Percentiles rank a stretch among this genome's conserved stretches.
These are phyloP conservation scores for Lycocerus yunnanus DNA, from an alignment of 2,888 invertebrate genomes.

Conservation along the genomic window DNA sequence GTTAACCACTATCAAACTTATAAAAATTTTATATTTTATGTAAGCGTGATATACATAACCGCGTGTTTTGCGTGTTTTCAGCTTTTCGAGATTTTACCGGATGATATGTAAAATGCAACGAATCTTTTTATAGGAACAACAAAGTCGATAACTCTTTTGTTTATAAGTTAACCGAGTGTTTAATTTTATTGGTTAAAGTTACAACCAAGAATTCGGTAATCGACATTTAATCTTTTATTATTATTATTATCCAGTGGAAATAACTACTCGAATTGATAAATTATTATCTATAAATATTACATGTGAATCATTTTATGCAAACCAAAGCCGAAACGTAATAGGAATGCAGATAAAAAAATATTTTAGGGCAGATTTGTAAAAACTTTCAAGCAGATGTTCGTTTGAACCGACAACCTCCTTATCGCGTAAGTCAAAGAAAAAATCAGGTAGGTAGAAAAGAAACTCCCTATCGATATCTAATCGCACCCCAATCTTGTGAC, in stretches of 20 bases:
- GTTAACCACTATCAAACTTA: not conserved
- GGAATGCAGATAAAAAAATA: too few relatives aligned
- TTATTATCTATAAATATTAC: not conserved
- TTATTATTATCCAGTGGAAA: too few relatives aligned
- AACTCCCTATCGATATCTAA: not conserved
- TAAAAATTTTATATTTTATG: not conserved
- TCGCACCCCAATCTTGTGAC: not conserved
- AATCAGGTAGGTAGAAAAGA: not conserved
- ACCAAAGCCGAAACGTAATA: too few relatives aligned
- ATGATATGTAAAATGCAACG: not conserved
- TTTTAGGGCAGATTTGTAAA: not conserved
- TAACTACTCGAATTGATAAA: not conserved
- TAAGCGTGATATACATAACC: not conserved
- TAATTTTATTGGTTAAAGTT: not conserved
- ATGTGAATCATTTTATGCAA: not conserved
- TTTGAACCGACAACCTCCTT: not conserved
- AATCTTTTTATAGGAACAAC: not conserved
- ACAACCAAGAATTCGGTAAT: not conserved
- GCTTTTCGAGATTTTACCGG: not conserved
- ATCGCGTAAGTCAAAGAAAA: not conserved
- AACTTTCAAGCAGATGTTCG: not conserved
- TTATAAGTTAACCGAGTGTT: not conserved
- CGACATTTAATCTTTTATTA: not conserved
- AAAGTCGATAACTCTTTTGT: not conserved
- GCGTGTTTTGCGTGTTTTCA: not conserved